These are phyloP conservation scores for Melieria omissa DNA, from an alignment of 2,888 invertebrate species.

Conservation along the genomic window DNA sequence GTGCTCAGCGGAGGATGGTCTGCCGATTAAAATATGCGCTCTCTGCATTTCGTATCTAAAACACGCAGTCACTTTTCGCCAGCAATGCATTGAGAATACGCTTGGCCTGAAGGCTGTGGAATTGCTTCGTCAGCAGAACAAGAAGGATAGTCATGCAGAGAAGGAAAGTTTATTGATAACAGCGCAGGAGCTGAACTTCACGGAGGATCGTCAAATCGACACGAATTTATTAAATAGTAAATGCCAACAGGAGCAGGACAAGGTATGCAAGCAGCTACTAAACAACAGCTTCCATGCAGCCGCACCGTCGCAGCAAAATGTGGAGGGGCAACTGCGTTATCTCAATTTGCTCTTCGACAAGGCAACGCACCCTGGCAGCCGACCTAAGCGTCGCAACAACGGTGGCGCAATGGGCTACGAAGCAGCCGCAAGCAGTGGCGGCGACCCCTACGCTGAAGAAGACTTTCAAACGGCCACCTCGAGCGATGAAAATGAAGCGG, in stretches of 20 bases:
- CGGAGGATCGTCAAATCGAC: conserved; percentile 56
- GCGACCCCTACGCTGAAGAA: conserved; percentile 49
- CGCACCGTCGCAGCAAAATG: conserved; percentile 38
- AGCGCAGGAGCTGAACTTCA: conserved; percentile 54
- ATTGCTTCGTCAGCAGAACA: conserved; percentile 24
- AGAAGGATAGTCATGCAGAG: conserved; percentile 39
- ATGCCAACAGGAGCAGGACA: conserved; percentile 49
- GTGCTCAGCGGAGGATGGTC: conserved; percentile 60
- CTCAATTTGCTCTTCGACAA: conserved; percentile 58
- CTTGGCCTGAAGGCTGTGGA: conserved; percentile 55
- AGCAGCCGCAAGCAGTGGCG: conserved; percentile 29
- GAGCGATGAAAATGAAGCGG: conserved; percentile 58
- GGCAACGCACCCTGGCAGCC: conserved; percentile 45
- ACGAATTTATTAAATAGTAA: conserved; percentile 54
- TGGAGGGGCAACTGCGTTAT: conserved; percentile 52
- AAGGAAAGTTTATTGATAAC: conserved; percentile 50
- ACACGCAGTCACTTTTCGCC: conserved; percentile 65
- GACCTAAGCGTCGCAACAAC: conserved; percentile 31
- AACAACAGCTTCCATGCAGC: conserved; percentile 42
- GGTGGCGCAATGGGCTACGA: background rate
- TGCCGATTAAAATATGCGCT: conserved; percentile 64
- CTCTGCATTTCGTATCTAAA: conserved; percentile 66
- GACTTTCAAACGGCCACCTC: conserved; percentile 56
- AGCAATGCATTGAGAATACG: conserved; percentile 62
- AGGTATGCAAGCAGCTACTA: conserved; percentile 55